Evolutionary conservation across 2,888 invertebrate species (phyloP).

Genomic region (Diarsia rubi): DNA sequence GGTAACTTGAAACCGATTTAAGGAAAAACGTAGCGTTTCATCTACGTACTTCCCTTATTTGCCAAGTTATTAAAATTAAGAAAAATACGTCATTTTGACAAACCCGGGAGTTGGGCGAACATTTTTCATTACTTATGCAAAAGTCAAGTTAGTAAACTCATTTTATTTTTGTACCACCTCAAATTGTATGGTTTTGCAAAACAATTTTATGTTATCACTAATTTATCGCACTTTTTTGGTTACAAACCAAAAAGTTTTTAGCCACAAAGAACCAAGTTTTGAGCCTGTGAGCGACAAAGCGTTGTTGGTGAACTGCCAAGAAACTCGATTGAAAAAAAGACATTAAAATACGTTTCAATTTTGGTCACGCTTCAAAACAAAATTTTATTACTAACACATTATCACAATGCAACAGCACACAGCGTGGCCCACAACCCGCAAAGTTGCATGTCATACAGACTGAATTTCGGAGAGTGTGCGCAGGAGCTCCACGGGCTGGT

Average conservation of each 20-base stretch:
- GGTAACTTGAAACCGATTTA: constrained; percentile 22
- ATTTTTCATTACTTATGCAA: constrained; percentile 19
- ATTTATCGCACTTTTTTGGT: neutral
- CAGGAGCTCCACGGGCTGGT: too few relatives aligned
- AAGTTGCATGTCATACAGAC: too few relatives aligned
- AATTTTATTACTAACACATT: neutral
- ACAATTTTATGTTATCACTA: neutral
- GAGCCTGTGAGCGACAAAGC: too few relatives aligned
- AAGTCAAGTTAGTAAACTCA: constrained; percentile 11
- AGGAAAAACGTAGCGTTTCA: constrained; percentile 8
- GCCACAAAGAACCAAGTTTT: too few relatives aligned
- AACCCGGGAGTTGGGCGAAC: neutral
- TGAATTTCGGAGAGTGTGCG: too few relatives aligned
- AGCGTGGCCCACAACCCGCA: too few relatives aligned
- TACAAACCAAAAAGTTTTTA: too few relatives aligned
- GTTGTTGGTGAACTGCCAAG: neutral
- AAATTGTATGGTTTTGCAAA: neutral
- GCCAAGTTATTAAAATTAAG: constrained; percentile 24
- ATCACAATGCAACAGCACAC: too few relatives aligned
- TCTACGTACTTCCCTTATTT: constrained; percentile 1
- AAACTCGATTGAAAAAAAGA: neutral
- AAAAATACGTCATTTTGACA: constrained; percentile 18
- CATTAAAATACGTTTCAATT: neutral
- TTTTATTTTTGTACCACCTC: neutral
- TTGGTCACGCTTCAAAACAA: neutral